phyloP scores from a whole-genome alignment of 2,888 invertebrate genomes.

The Drosophila siamana region DNA sequence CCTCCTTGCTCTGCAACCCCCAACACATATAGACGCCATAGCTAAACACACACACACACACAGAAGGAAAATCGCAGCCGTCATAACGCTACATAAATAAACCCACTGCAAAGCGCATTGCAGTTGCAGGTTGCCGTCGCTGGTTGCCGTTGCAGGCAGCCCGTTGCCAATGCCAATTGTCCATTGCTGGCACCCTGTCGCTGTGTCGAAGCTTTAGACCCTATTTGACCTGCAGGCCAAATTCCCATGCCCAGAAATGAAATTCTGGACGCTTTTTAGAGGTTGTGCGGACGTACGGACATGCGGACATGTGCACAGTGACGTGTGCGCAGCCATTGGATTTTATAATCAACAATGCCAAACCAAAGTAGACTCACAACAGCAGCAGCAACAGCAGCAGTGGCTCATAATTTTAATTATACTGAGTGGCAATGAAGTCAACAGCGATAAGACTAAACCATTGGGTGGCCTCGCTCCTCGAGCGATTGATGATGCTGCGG shows the following conservation, averaged over 20 bases:
- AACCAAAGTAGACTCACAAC: slow-evolving; percentile 58
- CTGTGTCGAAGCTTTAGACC: slow-evolving; percentile 46
- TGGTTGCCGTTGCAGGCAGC: slow-evolving; percentile 15
- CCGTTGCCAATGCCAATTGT: slow-evolving; percentile 24
- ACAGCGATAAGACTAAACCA: slow-evolving; percentile 71
- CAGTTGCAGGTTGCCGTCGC: slow-evolving; percentile 51
- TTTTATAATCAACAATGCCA: slow-evolving; percentile 77
- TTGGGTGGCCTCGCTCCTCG: slow-evolving; percentile 6
- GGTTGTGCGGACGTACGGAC: slow-evolving; percentile 45
- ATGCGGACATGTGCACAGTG: slow-evolving; percentile 56
- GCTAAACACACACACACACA: slow-evolving; percentile 28
- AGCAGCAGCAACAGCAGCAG: slow-evolving; percentile 36
- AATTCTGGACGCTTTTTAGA: slow-evolving; percentile 10
- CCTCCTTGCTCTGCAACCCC: slow-evolving; percentile 4
- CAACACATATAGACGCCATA: slow-evolving; percentile 42
- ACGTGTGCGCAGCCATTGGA: slow-evolving; percentile 57
- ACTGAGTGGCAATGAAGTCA: slow-evolving; percentile 82
- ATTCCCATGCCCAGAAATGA: slow-evolving; percentile 22
- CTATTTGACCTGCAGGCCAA: slow-evolving; percentile 55
- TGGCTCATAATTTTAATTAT: slow-evolving; percentile 81
- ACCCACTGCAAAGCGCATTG: slow-evolving; percentile 74
- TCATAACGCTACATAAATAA: slow-evolving; percentile 78
- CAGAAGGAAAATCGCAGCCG: slow-evolving; percentile 51
- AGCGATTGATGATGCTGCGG: slow-evolving; percentile 70
- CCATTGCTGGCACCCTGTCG: slow-evolving; percentile 18